Evolutionary conservation across 2,888 invertebrate species (phyloP), one percentile per base, ranked within the genome.

Genomic region (Ectropis crepuscularia): DNA sequence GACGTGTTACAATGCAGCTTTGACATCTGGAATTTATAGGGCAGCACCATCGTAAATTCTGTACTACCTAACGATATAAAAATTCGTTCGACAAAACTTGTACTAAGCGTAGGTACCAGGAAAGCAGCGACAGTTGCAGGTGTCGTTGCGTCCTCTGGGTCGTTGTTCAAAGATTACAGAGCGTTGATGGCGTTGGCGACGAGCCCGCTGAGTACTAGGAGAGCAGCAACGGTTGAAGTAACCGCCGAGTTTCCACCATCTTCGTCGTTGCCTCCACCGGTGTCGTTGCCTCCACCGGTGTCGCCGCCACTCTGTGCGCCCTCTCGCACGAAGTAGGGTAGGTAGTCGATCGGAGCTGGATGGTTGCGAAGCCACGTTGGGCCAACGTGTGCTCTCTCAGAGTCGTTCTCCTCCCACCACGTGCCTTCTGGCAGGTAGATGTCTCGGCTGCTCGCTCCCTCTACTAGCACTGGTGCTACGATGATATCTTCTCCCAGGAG

Each of bases 401-500:
- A 74, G 70, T 90, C 84, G 7, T 94, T 95, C 53, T 94, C 94
- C 77, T 96, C 96, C 46, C 87, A 85, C 98, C 98, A 98, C 0
- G 79, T 87, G 0, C 97, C 98, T 6, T 75, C 83, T 0, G 97
- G 97, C 0, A 97, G 91, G 86, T 96, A 97, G 55, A 98, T 93
- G 80, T 96, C 94, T 6, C 97, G 94, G 0, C 88, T 79, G 0
- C 78, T 86, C 0, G 94, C 94, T 0, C 94, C 94, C 83, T 95
- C 91, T 43, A 88, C 87, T 9, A 97, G 75, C 0, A 98, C 94
- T 0, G 98, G 98, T 0, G 98, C 98, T 0, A 96, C 96, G 58
- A 98, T 86, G 46, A 97, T 94, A 55, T 94, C 92, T 72, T 96
- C 96, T 5, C 97, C 98, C 8, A 98, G 91, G 28, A 97, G 89